These are phyloP conservation scores for Azemiops feae DNA, from an alignment of 2,113 vertebrate species.

Conservation along the genomic window DNA sequence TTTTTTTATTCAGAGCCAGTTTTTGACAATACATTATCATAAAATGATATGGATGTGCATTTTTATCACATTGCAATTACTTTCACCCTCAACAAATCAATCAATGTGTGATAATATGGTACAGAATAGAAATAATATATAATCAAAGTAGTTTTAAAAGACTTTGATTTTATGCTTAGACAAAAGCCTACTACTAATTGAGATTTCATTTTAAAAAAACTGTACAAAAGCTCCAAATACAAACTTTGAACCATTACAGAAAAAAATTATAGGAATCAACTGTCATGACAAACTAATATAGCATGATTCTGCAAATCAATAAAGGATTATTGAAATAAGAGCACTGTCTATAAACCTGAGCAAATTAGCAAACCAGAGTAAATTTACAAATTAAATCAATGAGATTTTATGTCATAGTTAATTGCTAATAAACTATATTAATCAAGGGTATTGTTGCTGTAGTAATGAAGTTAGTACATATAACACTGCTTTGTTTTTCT, in stretches of 20 bases:
- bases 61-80: background rate
- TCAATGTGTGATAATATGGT: background rate
- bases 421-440: background rate
- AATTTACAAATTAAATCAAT: background rate
- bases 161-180: background rate
- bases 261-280: background rate
- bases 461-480: background rate
- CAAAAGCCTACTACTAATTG: background rate
- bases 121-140: background rate
- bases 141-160: background rate
- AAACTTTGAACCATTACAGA: background rate
- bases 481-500: background rate
- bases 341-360: background rate
- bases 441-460: background rate
- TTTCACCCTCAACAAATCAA: background rate
- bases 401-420: background rate
- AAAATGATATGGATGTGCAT: background rate
- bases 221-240: background rate
- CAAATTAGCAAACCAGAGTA: background rate
- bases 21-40: background rate
- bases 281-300: background rate
- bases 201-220: background rate
- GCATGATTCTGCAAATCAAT: background rate
- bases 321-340: background rate
- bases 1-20: background rate